phyloP scores from a whole-genome alignment of 2,113 vertebrate genomes.

The Taurulus bubalis region DNA sequence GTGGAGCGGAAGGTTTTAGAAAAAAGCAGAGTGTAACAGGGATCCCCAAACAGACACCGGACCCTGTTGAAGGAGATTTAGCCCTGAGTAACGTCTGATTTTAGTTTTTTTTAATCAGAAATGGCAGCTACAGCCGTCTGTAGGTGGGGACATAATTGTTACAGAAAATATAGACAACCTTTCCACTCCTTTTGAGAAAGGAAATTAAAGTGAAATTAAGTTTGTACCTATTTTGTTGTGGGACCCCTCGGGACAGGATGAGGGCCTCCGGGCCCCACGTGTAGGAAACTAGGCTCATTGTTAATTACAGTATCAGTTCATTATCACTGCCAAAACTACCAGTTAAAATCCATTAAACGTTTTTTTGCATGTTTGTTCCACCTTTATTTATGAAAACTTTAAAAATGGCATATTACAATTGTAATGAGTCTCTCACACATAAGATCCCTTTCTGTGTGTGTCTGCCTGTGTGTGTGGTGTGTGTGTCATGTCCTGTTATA shows the following conservation, averaged over 20 bases:
- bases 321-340: background rate
- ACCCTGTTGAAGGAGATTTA: conserved; percentile 2
- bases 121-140: background rate
- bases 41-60: conserved; percentile 18
- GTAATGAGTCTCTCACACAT: background rate
- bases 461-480: conserved; percentile 1
- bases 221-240: conserved; percentile 33
- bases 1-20: conserved; percentile 68
- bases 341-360: background rate
- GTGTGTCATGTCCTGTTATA: conserved; percentile 59
- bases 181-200: conserved; percentile 6
- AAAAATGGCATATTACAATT: background rate
- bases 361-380: background rate
- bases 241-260: conserved; percentile 33
- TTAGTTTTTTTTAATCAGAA: background rate
- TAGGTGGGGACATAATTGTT: background rate
- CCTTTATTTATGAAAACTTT: background rate
- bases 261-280: background rate
- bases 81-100: conserved; percentile 19
- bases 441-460: background rate
- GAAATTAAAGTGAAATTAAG: conserved; percentile 67
- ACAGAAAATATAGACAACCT: background rate
- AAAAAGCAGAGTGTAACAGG: conserved; percentile 15
- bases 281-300: background rate
- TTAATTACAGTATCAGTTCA: conserved; percentile 32